Evolutionary conservation across 2,888 invertebrate species (phyloP).

Genomic region (Clistopyga incitator): DNA sequence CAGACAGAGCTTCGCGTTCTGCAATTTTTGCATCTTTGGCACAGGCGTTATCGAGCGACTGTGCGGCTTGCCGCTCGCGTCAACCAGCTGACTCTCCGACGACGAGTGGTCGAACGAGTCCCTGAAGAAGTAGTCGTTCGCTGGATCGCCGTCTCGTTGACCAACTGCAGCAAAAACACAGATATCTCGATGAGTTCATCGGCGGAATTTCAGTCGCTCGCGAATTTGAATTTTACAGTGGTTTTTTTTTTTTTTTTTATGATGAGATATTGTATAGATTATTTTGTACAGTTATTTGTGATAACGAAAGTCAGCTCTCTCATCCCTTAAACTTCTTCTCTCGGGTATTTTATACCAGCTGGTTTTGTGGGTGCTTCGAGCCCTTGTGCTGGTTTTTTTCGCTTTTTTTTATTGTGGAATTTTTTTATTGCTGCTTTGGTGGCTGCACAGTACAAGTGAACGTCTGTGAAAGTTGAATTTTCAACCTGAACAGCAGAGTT

Average conservation of each 20-base stretch:
- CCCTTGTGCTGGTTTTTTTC: not conserved
- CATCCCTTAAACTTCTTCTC: conserved; percentile 48
- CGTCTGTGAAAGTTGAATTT: not conserved
- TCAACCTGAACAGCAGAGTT: not conserved
- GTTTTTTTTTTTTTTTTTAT: not conserved
- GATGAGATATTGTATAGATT: no score
- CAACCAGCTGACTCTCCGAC: conserved; percentile 90
- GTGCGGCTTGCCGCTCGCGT: conserved; percentile 80
- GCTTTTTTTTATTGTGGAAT: no score
- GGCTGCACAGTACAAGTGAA: not conserved
- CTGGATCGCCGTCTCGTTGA: conserved; percentile 79
- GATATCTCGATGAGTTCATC: conserved; percentile 3
- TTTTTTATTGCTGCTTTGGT: not conserved
- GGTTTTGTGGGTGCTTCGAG: not conserved
- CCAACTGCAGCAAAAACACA: conserved; percentile 78
- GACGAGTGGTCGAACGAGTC: conserved; percentile 93
- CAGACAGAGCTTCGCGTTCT: conserved; percentile 80
- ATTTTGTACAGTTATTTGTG: not conserved
- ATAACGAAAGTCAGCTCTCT: conserved; percentile 53
- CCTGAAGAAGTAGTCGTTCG: conserved; percentile 89
- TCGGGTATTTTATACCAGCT: not conserved
- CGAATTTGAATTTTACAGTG: not conserved
- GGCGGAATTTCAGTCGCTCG: not conserved
- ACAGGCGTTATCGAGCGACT: conserved; percentile 81
- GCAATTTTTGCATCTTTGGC: conserved; percentile 82